Conservation (phyloP, 1,140 invertebrate genomes). For the Drosophila nigrodunni region DNA sequence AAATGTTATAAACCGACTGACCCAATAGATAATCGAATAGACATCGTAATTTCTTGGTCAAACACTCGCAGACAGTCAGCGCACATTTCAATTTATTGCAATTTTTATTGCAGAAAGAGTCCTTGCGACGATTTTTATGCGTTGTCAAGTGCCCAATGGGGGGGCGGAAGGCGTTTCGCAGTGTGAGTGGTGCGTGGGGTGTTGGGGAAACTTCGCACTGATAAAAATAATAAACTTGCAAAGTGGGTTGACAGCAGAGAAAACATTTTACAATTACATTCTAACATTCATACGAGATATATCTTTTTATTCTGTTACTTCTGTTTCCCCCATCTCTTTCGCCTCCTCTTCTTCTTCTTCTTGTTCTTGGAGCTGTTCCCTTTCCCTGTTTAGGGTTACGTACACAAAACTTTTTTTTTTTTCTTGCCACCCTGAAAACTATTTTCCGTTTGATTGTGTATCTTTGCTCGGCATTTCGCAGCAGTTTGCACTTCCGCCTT, state of each 20-base stretch:
- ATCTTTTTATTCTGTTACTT: neutral
- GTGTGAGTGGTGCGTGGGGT: neutral
- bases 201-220: constrained; percentile 41
- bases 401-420: constrained; percentile 36
- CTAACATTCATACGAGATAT: neutral
- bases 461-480: constrained; percentile 48
- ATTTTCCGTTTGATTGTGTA: constrained; percentile 54
- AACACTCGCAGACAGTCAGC: constrained; percentile 48
- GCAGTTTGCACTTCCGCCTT: constrained; percentile 66
- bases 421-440: constrained; percentile 27
- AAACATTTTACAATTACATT: constrained; percentile 74
- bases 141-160: constrained; percentile 62
- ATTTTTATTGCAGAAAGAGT: constrained; percentile 64
- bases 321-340: neutral
- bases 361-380: constrained; percentile 3
- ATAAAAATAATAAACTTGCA: constrained; percentile 76
- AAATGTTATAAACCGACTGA: constrained; percentile 60
- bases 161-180: neutral
- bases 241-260: constrained; percentile 33
- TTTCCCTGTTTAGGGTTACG: constrained; percentile 5
- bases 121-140: constrained; percentile 69
- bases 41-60: constrained; percentile 59
- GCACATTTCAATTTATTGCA: constrained; percentile 77
- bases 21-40: constrained; percentile 57
- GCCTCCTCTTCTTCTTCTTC: constrained; percentile 16